Base-by-base conservation (phyloP, 1,140 invertebrate species). In the Ditylenchus dipsaci region DNA sequence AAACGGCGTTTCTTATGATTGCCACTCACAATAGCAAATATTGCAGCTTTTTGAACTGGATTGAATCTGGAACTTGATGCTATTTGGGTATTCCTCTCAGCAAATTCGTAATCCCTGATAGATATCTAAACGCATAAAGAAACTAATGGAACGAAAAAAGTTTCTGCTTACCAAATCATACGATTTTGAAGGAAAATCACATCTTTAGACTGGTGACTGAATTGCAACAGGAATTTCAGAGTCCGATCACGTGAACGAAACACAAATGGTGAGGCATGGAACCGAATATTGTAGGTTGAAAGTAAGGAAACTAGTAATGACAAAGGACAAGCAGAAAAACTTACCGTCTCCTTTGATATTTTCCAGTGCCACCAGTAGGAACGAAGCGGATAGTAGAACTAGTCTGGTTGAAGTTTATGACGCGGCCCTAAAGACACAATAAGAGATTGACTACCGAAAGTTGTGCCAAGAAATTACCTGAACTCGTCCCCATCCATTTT, bases 341-440 rank as follows among this genome's bases (percentile, higher is more conserved):
- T 29, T n/a, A 53, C 5, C 23, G 21, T 30, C 15, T 13, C 21
- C n/a, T 43, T 62, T 47, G 33, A 38, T 5, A 38, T 38, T 38
- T 38, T 38, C 33, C 33, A 11, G 53, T 15, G 3, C 13, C 15
- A 67, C 23, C 0, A 33, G 59, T 23, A 47, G 62, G 29, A 29
- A 19, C 19, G 21, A 68, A 68, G 17, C 53, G 59, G 9, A 68
- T 27, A 26, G 9, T 68, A 19, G n/a, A 33, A 7, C 15, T 17
- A 15, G 7, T 19, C 33, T 66, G 29, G 45, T 68, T 43, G 65
- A 49, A 64, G 9, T 56, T 23, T 7, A 43, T 27, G 26, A 65
- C 45, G 26, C 33, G 19, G 15, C 67, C 62, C 67, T 68, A 62
- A 68, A 68, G 59, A 8, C 33, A 9, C 11, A 47, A 26, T 67